phyloP scores from a whole-genome alignment of 2,888 invertebrate species.

The Dinocampus coccinellae region DNA sequence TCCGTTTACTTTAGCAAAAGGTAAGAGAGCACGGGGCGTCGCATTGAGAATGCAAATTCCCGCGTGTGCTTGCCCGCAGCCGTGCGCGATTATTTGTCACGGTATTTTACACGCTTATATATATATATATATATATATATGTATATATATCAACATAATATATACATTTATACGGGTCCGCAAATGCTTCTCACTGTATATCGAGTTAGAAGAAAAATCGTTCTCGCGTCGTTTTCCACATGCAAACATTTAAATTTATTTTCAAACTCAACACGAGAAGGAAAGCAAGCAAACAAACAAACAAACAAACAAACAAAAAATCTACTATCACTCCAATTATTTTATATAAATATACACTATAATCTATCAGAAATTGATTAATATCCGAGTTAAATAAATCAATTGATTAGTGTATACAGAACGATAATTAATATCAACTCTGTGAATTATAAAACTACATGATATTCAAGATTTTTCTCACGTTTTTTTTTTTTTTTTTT shows the following conservation, averaged over 20 bases:
- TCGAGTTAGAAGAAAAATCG: neutral
- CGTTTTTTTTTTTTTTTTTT: too few relatives aligned
- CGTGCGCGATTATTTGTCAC: slow-evolving; percentile 53
- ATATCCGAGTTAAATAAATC: slow-evolving; percentile 47
- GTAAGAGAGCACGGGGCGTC: neutral
- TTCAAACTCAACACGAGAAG: neutral
- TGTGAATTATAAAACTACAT: slow-evolving; percentile 44
- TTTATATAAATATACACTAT: slow-evolving; percentile 4
- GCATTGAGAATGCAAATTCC: slow-evolving; percentile 48
- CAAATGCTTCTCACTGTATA: neutral
- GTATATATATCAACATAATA: too few relatives aligned
- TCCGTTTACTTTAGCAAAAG: slow-evolving; percentile 10
- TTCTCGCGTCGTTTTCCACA: neutral
- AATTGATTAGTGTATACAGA: slow-evolving; percentile 49
- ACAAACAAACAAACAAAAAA: neutral
- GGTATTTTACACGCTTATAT: slow-evolving; percentile 39
- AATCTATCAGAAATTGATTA: neutral
- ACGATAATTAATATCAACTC: slow-evolving; percentile 56
- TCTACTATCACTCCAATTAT: neutral
- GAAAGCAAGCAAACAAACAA: too few relatives aligned
- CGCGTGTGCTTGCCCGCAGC: slow-evolving; percentile 43
- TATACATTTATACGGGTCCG: neutral
- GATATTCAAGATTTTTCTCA: slow-evolving; percentile 36
- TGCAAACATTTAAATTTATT: neutral
- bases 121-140: slow-evolving; percentile 16